These are phyloP conservation scores for Microcebus lehilahytsara DNA, from an alignment of 2,113 vertebrate species.

Conservation along the genomic window DNA sequence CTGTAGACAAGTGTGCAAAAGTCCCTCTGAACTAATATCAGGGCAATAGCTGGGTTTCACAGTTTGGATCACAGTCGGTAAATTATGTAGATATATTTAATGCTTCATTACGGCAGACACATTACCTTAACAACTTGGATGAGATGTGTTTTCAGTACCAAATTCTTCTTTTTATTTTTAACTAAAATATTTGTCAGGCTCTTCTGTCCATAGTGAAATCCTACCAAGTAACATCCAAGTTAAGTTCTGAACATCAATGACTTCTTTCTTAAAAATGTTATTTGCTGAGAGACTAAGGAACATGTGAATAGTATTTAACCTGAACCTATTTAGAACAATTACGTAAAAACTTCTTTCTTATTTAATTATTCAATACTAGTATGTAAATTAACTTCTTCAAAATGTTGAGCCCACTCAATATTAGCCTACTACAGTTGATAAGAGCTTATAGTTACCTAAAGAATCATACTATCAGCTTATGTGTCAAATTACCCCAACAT, in stretches of 20 bases:
- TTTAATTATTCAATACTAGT: neutral
- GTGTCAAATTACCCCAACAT: neutral
- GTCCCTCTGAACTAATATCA: neutral
- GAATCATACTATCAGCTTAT: neutral
- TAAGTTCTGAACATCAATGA: slow-evolving; percentile 5
- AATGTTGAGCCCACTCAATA: neutral
- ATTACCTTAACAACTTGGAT: neutral
- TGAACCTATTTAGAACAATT: neutral
- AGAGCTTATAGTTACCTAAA: neutral
- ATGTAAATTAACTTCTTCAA: slow-evolving; percentile 22
- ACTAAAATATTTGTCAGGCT: slow-evolving; percentile 28
- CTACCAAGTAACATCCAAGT: neutral
- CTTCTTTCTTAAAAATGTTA: neutral
- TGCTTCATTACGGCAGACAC: neutral
- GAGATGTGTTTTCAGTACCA: neutral
- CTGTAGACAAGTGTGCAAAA: neutral
- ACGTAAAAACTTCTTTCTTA: neutral
- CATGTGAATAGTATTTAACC: neutral
- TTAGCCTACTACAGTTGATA: neutral
- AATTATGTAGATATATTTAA: neutral
- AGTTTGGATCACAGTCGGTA: neutral
- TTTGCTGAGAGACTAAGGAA: neutral
- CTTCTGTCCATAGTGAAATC: neutral
- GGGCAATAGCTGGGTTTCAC: neutral
- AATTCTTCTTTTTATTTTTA: neutral